A percentile compares a stretch with the other conserved stretches of the same genome.
Evolutionary conservation across 2,888 invertebrate species (phyloP).

Genomic region (Calliscelio sp.): DNA sequence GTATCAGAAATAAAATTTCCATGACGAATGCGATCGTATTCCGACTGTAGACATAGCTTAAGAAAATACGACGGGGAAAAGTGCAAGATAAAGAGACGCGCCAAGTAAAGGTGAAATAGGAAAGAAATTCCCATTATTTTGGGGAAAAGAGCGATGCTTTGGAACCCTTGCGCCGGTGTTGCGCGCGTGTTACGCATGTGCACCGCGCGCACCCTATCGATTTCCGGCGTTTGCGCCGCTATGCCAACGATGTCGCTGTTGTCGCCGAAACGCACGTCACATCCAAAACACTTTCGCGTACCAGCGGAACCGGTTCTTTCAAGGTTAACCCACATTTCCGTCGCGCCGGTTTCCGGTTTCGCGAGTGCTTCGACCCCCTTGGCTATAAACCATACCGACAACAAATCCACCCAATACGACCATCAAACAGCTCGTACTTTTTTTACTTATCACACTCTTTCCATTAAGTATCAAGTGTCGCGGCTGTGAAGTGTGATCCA

Average conservation of each 20-base stretch:
- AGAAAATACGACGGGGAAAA: conserved; percentile 60
- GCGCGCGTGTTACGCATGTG: conserved; percentile 81
- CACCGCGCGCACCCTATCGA: conserved; percentile 82
- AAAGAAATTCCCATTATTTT: conserved; percentile 83
- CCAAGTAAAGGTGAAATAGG: conserved; percentile 77
- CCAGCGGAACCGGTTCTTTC: conserved; percentile 84
- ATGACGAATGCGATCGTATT: conserved; percentile 55
- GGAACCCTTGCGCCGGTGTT: conserved; percentile 75
- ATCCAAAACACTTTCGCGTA: conserved; percentile 85
- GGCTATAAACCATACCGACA: conserved; percentile 20
- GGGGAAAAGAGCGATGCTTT: conserved; percentile 68
- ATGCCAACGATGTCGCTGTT: conserved; percentile 80
- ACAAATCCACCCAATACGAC: neutral
- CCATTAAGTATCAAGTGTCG: conserved; percentile 41
- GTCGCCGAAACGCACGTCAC: conserved; percentile 78
- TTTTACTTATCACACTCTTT: conserved; percentile 5
- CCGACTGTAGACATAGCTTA: conserved; percentile 37
- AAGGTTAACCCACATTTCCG: conserved; percentile 84
- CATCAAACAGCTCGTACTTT: conserved; percentile 7
- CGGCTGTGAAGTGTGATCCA: conserved; percentile 39
- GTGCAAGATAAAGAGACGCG: conserved; percentile 71
- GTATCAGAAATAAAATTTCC: conserved; percentile 35
- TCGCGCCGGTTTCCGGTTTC: conserved; percentile 73
- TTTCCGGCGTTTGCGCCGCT: conserved; percentile 81
- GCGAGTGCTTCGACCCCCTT: conserved; percentile 46